A percentile compares a stretch with the other conserved stretches of the same genome.
Conservation (phyloP, 2,888 invertebrate species). For the Mesodorylaimus sp. region DNA sequence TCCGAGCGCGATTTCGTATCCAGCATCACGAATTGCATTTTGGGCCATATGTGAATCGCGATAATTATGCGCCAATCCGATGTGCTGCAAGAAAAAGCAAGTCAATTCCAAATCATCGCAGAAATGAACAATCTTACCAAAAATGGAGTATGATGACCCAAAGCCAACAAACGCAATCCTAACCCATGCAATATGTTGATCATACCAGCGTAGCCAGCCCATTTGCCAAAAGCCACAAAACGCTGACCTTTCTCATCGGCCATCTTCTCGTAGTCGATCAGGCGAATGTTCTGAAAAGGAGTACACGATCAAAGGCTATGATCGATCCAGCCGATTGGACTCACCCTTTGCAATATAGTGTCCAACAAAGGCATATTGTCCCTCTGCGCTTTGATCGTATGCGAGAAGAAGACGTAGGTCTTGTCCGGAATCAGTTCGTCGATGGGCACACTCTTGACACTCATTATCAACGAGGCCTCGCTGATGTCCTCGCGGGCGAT, state of each 20-base stretch:
- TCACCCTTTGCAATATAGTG: conserved; percentile 61
- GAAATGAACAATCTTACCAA: conserved; percentile 46
- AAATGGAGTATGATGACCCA: conserved; percentile 94
- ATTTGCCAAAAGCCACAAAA: conserved; percentile 94
- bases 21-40: conserved; percentile 92
- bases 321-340: background rate
- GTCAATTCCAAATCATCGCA: background rate
- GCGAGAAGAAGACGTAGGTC: conserved; percentile 96
- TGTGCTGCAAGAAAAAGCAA: conserved; percentile 45
- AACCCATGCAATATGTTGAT: conserved; percentile 93
- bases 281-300: conserved; percentile 55
- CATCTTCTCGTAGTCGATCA: conserved; percentile 92
- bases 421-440: conserved; percentile 81
- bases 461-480: conserved; percentile 85
- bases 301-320: background rate
- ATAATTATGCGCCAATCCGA: conserved; percentile 96
- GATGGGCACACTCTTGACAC: conserved; percentile 57
- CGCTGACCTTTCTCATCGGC: conserved; percentile 70
- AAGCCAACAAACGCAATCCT: conserved; percentile 69
- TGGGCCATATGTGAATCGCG: conserved; percentile 90
- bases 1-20: conserved; percentile 84
- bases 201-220: conserved; percentile 94
- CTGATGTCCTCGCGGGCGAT: conserved; percentile 84
- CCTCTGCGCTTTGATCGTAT: conserved; percentile 97
- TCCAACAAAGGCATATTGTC: conserved; percentile 92